Evolutionary conservation across 2,113 vertebrate genomes (phyloP).

Genomic region (Suncus etruscus): DNA sequence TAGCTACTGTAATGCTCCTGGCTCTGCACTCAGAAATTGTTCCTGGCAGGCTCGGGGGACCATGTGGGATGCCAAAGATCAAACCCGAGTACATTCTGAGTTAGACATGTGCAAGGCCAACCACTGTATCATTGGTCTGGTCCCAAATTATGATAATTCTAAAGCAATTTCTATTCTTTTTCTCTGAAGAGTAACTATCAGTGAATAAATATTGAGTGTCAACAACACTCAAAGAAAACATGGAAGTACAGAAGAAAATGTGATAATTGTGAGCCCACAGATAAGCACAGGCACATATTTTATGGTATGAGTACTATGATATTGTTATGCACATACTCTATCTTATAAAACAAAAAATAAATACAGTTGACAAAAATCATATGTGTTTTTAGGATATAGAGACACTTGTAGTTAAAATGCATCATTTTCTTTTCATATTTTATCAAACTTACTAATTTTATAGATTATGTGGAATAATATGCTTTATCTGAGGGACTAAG

Average conservation of each 20-base stretch:
- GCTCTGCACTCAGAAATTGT: too few species aligned
- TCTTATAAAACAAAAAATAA: slow-evolving; percentile 74
- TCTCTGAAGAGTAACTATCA: neutral
- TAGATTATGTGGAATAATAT: neutral
- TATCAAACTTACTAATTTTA: slow-evolving; percentile 72
- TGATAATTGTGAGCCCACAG: neutral
- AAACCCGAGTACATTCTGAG: too few species aligned
- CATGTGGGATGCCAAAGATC: too few species aligned
- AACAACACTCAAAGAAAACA: slow-evolving; percentile 47
- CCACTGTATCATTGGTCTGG: too few species aligned
- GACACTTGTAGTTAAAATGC: slow-evolving; percentile 45
- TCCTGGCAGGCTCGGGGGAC: too few species aligned
- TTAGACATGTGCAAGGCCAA: too few species aligned
- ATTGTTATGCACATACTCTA: slow-evolving; percentile 47
- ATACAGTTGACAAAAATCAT: slow-evolving; percentile 44
- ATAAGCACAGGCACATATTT: slow-evolving; percentile 53
- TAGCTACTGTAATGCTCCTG: too few species aligned
- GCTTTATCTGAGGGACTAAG: slow-evolving; percentile 54
- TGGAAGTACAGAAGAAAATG: slow-evolving; percentile 34
- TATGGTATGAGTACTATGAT: slow-evolving; percentile 35
- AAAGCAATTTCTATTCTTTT: neutral
- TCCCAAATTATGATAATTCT: neutral
- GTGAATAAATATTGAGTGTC: slow-evolving; percentile 48
- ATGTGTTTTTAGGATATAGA: slow-evolving; percentile 63
- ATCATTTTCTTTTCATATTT: slow-evolving; percentile 51